A percentile compares a stretch with the other conserved stretches of the same genome.
phyloP scores from a whole-genome alignment of 2,797 vertebrate species.

The Ctenochaetus hawaiiensis region DNA sequence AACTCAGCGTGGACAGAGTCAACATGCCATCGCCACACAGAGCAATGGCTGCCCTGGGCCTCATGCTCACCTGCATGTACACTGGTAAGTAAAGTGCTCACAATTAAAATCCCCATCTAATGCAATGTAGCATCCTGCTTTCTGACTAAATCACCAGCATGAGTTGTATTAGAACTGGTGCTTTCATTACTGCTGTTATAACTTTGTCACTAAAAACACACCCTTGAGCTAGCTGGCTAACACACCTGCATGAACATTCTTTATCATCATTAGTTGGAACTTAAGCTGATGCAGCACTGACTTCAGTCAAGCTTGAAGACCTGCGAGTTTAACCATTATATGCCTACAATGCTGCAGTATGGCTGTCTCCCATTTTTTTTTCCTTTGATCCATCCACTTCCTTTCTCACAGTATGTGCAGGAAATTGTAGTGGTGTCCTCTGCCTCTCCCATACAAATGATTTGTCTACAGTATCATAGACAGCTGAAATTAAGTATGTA shows the following conservation, averaged over 20 bases:
- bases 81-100: conserved; percentile 87
- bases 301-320: background rate
- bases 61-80: conserved; percentile 99
- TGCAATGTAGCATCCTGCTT: background rate
- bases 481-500: background rate
- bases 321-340: background rate
- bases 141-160: conserved; percentile 86
- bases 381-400: background rate
- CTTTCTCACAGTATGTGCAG: conserved; percentile 1
- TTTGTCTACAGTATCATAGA: background rate
- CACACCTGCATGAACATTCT: conserved; percentile 7
- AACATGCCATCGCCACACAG: conserved; percentile 97
- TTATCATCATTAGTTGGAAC: background rate
- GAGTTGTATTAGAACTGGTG: conserved; percentile 85
- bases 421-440: background rate
- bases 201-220: conserved; percentile 18
- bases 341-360: conserved; percentile 7
- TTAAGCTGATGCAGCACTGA: background rate
- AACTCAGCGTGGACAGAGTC: conserved; percentile 96
- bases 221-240: conserved; percentile 13
- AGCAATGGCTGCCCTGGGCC: conserved; percentile 96
- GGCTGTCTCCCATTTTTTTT: conserved; percentile 3
- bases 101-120: background rate
- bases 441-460: background rate
- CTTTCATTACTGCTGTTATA: conserved; percentile 5